These are phyloP conservation scores for Leptocoma aspasia DNA, from an alignment of 2,113 vertebrate species.

Conservation along the genomic window DNA sequence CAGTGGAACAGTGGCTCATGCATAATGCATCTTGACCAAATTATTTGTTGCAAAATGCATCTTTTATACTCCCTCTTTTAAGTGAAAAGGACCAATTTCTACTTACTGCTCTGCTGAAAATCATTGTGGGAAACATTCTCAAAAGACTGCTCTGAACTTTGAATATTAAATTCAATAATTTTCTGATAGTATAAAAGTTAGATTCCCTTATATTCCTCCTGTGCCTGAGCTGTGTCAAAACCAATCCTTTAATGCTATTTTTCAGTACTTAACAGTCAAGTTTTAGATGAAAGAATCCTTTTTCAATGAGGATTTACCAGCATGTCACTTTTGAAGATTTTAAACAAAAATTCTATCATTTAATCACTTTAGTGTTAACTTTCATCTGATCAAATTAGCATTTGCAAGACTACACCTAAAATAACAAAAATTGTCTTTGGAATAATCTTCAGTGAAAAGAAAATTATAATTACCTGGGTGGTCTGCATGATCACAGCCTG, in stretches of 20 bases:
- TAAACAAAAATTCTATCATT: neutral
- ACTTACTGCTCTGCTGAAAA: neutral
- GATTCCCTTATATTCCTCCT: neutral
- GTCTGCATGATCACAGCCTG: slow-evolving; percentile 37
- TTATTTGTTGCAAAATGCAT: neutral
- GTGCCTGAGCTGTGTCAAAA: neutral
- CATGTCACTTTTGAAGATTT: slow-evolving; percentile 19
- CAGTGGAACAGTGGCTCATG: neutral
- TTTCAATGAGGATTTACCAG: slow-evolving; percentile 15
- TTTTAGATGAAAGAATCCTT: slow-evolving; percentile 1
- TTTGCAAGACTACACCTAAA: slow-evolving; percentile 25
- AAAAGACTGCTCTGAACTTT: neutral
- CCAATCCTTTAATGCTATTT: neutral
- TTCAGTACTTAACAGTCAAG: neutral
- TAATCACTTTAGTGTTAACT: slow-evolving; percentile 5
- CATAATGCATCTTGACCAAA: slow-evolving; percentile 10
- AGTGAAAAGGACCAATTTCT: neutral
- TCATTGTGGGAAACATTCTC: neutral
- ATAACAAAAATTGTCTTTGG: slow-evolving; percentile 12
- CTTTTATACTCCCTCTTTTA: neutral
- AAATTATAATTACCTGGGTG: slow-evolving; percentile 42
- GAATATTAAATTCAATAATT: slow-evolving; percentile 25
- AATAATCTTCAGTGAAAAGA: slow-evolving; percentile 20
- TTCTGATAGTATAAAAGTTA: neutral
- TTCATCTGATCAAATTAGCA: slow-evolving; percentile 50